phyloP scores from a whole-genome alignment of 2,797 vertebrate species.

The Hafferia zeledoni region DNA sequence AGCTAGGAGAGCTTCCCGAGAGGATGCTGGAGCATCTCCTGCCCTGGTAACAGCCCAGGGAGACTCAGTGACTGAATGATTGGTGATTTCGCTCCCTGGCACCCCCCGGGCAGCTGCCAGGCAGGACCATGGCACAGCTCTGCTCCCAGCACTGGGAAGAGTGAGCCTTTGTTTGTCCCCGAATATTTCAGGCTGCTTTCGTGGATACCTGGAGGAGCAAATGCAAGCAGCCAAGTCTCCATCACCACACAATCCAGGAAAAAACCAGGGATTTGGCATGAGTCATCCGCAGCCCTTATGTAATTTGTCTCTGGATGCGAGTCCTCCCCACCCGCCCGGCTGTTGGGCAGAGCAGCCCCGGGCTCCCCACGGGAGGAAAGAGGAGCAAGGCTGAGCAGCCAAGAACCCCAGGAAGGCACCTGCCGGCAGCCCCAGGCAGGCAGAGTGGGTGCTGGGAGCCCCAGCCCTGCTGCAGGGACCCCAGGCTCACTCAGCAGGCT shows the following conservation, averaged over 20 bases:
- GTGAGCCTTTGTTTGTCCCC: background rate
- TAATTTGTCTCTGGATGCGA: background rate
- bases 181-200: background rate
- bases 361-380: background rate
- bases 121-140: background rate
- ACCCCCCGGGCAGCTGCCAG: background rate
- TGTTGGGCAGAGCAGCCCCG: rapidly evolving
- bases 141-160: rapidly evolving
- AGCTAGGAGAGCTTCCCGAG: rapidly evolving
- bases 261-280: background rate
- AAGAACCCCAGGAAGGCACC: background rate
- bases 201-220: background rate
- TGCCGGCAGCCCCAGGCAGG: background rate
- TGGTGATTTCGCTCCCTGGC: rapidly evolving
- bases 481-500: background rate
- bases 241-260: background rate
- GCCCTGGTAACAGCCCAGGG: background rate
- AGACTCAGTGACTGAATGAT: background rate
- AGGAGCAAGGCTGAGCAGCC: background rate
- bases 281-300: background rate
- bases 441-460: background rate
- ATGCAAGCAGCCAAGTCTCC: background rate
- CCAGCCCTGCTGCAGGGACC: background rate
- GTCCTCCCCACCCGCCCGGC: background rate
- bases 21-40: background rate